Evolutionary conservation across 1,140 invertebrate genomes (phyloP).

Genomic region (Tetramorium parvispinum): DNA sequence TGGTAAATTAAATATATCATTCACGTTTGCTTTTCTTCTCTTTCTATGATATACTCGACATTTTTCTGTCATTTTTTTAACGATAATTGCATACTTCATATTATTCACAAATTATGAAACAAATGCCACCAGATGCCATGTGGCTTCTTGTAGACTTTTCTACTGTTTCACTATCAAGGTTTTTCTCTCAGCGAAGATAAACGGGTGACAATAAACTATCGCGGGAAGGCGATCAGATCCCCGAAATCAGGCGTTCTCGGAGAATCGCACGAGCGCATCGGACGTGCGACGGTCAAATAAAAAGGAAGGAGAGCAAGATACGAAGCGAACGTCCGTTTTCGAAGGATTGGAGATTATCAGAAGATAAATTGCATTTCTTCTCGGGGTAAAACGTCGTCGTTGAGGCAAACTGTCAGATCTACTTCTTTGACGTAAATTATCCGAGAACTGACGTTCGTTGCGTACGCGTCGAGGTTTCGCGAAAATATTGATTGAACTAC

Average conservation of each 20-base stretch:
- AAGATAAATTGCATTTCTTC: slow-evolving; percentile 63
- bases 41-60: background rate
- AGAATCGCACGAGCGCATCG: slow-evolving; percentile 43
- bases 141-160: background rate
- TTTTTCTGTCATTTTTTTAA: background rate
- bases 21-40: background rate
- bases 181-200: slow-evolving; percentile 11
- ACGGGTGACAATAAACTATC: slow-evolving; percentile 46
- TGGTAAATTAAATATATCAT: background rate
- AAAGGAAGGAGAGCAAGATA: slow-evolving; percentile 57
- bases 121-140: background rate
- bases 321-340: slow-evolving; percentile 59
- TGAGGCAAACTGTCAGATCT: slow-evolving; percentile 38
- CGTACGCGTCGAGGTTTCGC: slow-evolving; percentile 20
- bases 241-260: slow-evolving; percentile 48
- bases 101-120: background rate
- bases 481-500: background rate
- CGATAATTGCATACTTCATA: slow-evolving; percentile 9
- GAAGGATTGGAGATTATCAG: slow-evolving; percentile 64
- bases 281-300: slow-evolving; percentile 63
- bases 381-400: slow-evolving; percentile 47
- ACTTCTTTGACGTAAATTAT: slow-evolving; percentile 57
- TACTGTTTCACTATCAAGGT: slow-evolving; percentile 4
- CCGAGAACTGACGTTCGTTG: slow-evolving; percentile 39
- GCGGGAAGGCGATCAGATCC: slow-evolving; percentile 34